Percentiles rank a stretch among this genome's conserved stretches.
Conservation (phyloP, 2,888 invertebrate species). For the Anodontia alba region DNA sequence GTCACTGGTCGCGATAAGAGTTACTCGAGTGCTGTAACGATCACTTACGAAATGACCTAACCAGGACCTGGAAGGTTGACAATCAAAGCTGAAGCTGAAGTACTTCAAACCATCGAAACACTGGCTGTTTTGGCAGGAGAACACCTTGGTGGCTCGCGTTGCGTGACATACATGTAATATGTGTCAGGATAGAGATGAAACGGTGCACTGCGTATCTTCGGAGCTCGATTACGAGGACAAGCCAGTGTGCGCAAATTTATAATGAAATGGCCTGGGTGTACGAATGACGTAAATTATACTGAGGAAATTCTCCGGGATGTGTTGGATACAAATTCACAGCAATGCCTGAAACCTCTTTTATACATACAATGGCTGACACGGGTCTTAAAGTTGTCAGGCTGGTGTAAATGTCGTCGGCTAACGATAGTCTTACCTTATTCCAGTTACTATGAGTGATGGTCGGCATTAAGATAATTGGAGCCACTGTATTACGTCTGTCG, state of each 20-base stretch:
- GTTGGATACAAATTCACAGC: no score
- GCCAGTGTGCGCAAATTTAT: not conserved
- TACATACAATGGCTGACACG: no score
- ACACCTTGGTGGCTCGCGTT: not conserved
- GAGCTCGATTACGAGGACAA: not conserved
- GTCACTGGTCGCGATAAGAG: not conserved
- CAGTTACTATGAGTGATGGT: no score
- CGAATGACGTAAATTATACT: not conserved
- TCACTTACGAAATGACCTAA: slow-evolving; percentile 1
- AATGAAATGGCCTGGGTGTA: not conserved
- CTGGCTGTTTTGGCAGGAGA: slow-evolving; percentile 22
- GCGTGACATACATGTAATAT: not conserved
- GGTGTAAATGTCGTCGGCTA: no score
- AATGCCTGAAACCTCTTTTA: no score
- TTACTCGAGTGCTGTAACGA: slow-evolving; percentile 19
- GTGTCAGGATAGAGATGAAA: not conserved
- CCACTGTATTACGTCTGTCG: no score
- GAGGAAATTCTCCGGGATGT: not conserved
- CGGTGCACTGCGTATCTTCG: not conserved
- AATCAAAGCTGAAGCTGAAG: slow-evolving; percentile 4
- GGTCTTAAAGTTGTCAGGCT: no score
- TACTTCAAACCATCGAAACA: not conserved
- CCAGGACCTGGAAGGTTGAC: not conserved
- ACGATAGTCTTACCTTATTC: no score
- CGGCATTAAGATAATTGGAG: no score